phyloP scores from a whole-genome alignment of 1,140 invertebrate species.

The Micrasema minimum region DNA sequence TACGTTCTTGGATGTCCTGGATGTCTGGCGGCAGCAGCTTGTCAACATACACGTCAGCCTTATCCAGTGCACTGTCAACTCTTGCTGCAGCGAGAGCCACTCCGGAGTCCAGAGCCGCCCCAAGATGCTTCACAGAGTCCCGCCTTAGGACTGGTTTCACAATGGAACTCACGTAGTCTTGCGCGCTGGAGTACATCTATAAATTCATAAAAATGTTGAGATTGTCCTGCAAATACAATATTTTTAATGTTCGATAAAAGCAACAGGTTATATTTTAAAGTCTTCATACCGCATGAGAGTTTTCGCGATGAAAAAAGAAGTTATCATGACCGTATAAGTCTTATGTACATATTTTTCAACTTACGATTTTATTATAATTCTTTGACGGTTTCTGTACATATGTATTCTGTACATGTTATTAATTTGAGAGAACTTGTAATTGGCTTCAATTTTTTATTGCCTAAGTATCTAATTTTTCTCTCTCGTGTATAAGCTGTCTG shows the following conservation, averaged over 20 bases:
- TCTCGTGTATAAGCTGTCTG: too few species aligned
- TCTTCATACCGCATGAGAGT: too few species aligned
- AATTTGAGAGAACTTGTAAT: too few species aligned
- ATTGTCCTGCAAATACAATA: neutral
- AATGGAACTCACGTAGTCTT: constrained; percentile 76
- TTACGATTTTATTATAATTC: too few species aligned
- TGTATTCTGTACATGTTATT: too few species aligned
- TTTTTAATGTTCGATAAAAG: neutral
- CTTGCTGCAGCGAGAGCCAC: constrained; percentile 75
- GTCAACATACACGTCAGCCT: constrained; percentile 83
- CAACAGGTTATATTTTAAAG: too few species aligned
- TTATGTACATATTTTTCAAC: too few species aligned
- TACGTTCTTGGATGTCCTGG: constrained; percentile 70
- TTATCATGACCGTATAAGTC: too few species aligned
- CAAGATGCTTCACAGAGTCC: constrained; percentile 81
- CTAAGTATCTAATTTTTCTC: too few species aligned
- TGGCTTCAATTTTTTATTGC: too few species aligned
- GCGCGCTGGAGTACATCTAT: constrained; percentile 81
- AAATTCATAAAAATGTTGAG: neutral
- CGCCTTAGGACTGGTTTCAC: constrained; percentile 76
- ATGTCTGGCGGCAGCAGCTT: constrained; percentile 78
- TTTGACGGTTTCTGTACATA: too few species aligned
- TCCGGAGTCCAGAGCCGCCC: constrained; percentile 72
- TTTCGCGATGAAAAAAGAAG: too few species aligned
- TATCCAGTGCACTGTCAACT: constrained; percentile 76